Conservation (phyloP, 2,113 vertebrate species). For the Passer montanus region DNA sequence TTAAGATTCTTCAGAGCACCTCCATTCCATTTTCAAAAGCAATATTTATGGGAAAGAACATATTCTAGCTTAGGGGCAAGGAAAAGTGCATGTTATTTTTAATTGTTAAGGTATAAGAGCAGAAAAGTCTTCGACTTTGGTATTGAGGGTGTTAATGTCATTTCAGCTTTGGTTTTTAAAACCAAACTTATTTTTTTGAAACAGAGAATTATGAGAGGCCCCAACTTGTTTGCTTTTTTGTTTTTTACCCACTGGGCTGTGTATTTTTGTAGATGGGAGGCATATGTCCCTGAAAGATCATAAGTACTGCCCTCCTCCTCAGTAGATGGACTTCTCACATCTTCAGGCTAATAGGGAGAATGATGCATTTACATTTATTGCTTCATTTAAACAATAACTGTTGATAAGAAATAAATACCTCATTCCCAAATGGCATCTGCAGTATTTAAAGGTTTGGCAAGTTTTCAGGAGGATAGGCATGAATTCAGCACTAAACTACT, state of each 20-base stretch:
- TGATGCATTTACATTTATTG: not conserved
- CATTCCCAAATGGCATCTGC: not conserved
- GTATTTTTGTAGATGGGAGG: not conserved
- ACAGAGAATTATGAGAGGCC: not conserved
- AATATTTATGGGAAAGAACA: not conserved
- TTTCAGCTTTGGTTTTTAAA: not conserved
- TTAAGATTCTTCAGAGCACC: not conserved
- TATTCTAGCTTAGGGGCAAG: not conserved
- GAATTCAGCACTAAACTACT: not conserved
- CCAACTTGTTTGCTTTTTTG: fast-evolving
- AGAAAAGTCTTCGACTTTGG: not conserved
- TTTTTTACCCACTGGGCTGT: not conserved
- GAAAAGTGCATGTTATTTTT: not conserved
- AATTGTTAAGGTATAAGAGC: not conserved
- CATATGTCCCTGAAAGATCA: not conserved
- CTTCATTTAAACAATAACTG: conserved; percentile 24
- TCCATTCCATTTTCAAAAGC: not conserved
- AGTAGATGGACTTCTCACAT: not conserved
- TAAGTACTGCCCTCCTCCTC: not conserved
- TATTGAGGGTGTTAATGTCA: not conserved
- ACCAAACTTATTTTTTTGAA: not conserved
- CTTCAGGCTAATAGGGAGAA: not conserved
- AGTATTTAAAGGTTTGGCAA: conserved; percentile 17
- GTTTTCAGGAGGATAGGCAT: not conserved
- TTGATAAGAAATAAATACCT: conserved; percentile 23